Evolutionary conservation across 2,888 invertebrate species (phyloP).

Genomic region (Bellardia pandia): DNA sequence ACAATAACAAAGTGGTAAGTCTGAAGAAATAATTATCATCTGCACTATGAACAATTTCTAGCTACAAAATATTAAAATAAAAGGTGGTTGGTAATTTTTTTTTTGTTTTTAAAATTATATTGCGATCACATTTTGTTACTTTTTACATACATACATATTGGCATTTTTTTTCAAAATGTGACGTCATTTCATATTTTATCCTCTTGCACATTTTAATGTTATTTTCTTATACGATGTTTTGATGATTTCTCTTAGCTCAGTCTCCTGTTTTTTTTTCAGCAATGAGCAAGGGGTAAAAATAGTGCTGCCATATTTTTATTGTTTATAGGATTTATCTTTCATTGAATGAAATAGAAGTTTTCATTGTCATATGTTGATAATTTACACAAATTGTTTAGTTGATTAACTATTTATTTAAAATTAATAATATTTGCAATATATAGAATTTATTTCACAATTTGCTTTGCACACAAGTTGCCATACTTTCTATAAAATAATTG

Average conservation of each 20-base stretch:
- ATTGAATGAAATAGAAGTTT: neutral
- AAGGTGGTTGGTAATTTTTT: conserved; percentile 32
- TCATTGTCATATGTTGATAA: too few relatives aligned
- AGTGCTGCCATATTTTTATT: conserved; percentile 20
- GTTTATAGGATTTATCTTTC: neutral
- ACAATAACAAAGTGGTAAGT: conserved; percentile 78
- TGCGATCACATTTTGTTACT: conserved; percentile 8
- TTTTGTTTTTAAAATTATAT: conserved; percentile 8
- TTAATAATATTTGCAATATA: too few relatives aligned
- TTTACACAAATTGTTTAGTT: too few relatives aligned
- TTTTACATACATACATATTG: conserved; percentile 39
- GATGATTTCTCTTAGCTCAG: neutral
- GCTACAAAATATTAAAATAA: neutral
- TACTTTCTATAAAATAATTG: neutral
- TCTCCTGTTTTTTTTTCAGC: neutral
- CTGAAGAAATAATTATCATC: conserved; percentile 6
- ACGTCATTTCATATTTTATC: conserved; percentile 32
- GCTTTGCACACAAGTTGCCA: neutral
- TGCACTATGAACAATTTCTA: neutral
- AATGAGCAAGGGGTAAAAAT: neutral
- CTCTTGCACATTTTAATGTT: conserved; percentile 35
- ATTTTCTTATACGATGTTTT: neutral
- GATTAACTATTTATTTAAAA: too few relatives aligned
- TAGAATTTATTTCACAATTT: neutral
- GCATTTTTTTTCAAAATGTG: conserved; percentile 8